Evolutionary conservation across 2,888 invertebrate genomes (phyloP), one percentile per base, ranked within the genome.

Genomic region (Julus scandinavius): DNA sequence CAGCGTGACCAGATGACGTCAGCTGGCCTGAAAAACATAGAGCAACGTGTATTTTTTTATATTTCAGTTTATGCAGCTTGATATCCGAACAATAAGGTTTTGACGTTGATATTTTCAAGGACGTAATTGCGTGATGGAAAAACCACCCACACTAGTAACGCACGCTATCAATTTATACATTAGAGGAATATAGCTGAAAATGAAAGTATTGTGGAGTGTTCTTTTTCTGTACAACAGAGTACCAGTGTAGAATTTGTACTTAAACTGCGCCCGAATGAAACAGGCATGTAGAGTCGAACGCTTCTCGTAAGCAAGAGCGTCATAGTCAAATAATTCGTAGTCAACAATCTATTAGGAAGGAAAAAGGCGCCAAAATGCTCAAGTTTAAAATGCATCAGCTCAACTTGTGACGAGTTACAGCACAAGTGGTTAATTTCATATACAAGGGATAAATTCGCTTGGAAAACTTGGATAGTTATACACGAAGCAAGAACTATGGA

Each of bases 1-100:
- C 85, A 85, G 49, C 45, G 85, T 49, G 85, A 49, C 49, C 85
- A 85, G 85, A 85, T 85, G 85, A 85, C 85, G 85, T 85, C 85
- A 85, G 41, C 49, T 45, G 85, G 85, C 85, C 85, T 72, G 72
- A 72, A 72, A 72, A 72, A 72, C 72, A 72, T 72, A 72, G 4
- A 72, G 72, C 72, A 29, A 72, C 72, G 72, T 72, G 29, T 9
- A 45, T 20, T 72, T 72, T 72, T 54, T 72, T 72, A 7, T 20
- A 20, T 6, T 17, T 7, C 1, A 5, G 45, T 7, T 7, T 7
- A 54, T 15, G 72, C 20, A 20, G 72, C 17, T 72, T 72, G 20
- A 1, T 20, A 72, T 6, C 7, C 9, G 2, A 29, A 29, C 72
- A 29, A 20, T 72, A 9, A 20, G 7, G 29, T 20, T 72, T 29